Conservation (phyloP, 2,888 invertebrate species). For the Cancer borealis region DNA sequence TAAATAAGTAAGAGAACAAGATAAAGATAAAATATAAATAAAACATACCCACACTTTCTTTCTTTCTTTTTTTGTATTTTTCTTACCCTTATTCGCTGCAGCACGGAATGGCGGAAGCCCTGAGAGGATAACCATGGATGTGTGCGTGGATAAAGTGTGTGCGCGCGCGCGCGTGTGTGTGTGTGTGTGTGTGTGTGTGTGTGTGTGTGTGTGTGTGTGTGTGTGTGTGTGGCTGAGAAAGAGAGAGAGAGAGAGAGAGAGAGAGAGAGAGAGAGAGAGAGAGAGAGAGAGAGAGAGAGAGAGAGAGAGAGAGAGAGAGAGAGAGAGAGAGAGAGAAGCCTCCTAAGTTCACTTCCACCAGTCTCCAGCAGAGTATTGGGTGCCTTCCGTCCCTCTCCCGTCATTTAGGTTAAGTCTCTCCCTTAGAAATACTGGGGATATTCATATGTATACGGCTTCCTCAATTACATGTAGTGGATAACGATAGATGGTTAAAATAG, state of each 20-base stretch:
- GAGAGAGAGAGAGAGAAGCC: neutral
- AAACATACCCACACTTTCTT: too few species aligned
- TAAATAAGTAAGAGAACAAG: too few species aligned
- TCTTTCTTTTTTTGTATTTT: too few species aligned
- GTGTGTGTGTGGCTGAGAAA: neutral
- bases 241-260: neutral
- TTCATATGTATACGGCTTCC: neutral
- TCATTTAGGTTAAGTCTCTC: neutral
- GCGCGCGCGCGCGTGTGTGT: too few species aligned
- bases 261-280: neutral
- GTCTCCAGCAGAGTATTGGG: neutral
- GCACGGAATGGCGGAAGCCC: too few species aligned
- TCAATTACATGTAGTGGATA: neutral
- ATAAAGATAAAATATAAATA: too few species aligned
- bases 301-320: neutral
- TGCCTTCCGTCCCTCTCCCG: neutral
- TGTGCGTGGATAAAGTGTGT: neutral
- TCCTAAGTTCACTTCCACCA: neutral
- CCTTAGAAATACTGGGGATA: conserved; percentile 4
- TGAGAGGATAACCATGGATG: neutral
- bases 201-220: too few species aligned
- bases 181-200: too few species aligned
- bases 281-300: neutral
- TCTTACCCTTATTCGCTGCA: neutral
- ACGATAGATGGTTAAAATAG: neutral